These are phyloP conservation scores for Ips nitidus DNA, from an alignment of 1,140 invertebrate species.

Conservation along the genomic window DNA sequence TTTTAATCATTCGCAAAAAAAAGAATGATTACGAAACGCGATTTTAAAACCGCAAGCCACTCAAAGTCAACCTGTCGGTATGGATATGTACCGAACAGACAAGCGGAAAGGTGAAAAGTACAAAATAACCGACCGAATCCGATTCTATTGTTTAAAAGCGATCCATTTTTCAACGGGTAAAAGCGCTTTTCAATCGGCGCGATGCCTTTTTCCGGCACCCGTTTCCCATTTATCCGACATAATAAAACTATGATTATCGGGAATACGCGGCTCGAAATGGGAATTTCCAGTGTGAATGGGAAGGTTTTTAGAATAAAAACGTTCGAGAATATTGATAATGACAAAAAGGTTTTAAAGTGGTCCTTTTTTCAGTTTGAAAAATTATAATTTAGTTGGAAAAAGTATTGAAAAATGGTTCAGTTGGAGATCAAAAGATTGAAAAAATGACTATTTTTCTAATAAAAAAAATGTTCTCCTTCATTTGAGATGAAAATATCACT, in stretches of 20 bases:
- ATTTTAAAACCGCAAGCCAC: too few relatives aligned
- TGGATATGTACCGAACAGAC: neutral
- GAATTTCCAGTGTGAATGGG: conserved; percentile 2
- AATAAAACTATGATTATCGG: conserved; percentile 17
- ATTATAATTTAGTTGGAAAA: too few relatives aligned
- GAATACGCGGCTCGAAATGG: conserved; percentile 9
- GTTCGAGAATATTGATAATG: conserved; percentile 1
- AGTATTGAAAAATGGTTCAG: too few relatives aligned
- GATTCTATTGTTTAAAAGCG: conserved; percentile 15
- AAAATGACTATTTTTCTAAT: too few relatives aligned
- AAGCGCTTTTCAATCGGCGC: conserved; percentile 20
- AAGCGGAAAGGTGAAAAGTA: conserved; percentile 12
- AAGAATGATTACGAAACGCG: too few relatives aligned
- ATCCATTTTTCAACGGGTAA: conserved; percentile 20
- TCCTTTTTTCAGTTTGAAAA: too few relatives aligned
- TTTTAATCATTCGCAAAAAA: too few relatives aligned
- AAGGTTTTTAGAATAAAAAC: neutral
- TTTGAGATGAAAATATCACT: too few relatives aligned
- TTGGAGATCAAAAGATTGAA: too few relatives aligned
- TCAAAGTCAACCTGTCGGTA: too few relatives aligned
- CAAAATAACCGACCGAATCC: conserved; percentile 10
- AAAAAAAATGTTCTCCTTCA: too few relatives aligned
- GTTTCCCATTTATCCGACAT: conserved; percentile 21
- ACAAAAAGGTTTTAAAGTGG: neutral
- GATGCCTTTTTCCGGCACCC: conserved; percentile 5